Evolutionary conservation across 2,797 vertebrate genomes (phyloP).

Genomic region (Phalloptychus januarius): DNA sequence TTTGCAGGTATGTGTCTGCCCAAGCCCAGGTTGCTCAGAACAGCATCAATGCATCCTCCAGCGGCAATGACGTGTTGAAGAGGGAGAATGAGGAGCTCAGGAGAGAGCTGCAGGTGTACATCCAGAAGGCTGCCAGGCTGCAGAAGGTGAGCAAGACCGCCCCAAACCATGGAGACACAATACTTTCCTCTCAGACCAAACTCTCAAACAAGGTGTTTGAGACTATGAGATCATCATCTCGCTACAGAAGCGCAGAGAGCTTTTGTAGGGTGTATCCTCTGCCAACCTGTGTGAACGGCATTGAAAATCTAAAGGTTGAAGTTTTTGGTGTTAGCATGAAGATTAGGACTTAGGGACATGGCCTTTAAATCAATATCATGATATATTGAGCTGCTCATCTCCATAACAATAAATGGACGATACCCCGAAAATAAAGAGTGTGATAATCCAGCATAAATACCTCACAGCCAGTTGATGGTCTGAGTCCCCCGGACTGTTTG

Average conservation of each 20-base stretch:
- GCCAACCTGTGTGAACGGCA: neutral
- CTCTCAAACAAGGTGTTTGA: neutral
- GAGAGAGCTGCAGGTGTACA: constrained; percentile 85
- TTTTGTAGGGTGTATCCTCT: neutral
- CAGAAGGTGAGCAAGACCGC: constrained; percentile 86
- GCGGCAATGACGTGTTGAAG: constrained; percentile 76
- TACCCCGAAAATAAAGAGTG: too few relatives aligned
- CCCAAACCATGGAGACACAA: neutral
- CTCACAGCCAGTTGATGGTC: too few relatives aligned
- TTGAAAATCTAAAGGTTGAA: neutral
- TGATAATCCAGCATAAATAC: too few relatives aligned
- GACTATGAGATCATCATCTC: neutral
- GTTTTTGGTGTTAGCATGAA: neutral
- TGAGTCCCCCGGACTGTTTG: too few relatives aligned
- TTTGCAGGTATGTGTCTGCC: constrained; percentile 79
- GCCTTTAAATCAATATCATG: too few relatives aligned
- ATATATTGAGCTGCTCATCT: too few relatives aligned
- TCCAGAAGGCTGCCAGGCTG: constrained; percentile 87
- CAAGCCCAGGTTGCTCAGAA: constrained; percentile 73
- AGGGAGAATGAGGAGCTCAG: constrained; percentile 89
- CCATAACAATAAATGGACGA: too few relatives aligned
- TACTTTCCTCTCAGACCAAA: neutral
- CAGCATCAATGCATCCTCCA: constrained; percentile 64
- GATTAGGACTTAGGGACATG: too few relatives aligned
- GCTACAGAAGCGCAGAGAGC: neutral